Evolutionary conservation across 1,140 invertebrate genomes (phyloP).

Genomic region (Camponotus pennsylvanicus): DNA sequence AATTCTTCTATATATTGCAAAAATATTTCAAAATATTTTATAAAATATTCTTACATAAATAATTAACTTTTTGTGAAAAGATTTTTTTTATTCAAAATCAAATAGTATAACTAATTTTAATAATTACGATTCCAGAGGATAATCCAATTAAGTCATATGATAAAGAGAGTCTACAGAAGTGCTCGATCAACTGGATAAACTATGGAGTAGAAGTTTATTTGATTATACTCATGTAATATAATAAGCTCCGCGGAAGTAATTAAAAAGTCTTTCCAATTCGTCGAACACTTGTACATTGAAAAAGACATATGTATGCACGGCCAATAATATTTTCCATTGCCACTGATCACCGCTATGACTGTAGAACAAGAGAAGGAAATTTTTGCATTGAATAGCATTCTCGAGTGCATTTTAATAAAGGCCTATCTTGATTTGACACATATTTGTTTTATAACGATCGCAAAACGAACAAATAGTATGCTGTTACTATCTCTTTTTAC

Average conservation of each 20-base stretch:
- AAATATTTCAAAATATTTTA: not conserved
- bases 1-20: not conserved
- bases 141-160: conserved; percentile 48
- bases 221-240: conserved; percentile 30
- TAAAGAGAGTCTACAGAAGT: conserved; percentile 34
- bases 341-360: conserved; percentile 44
- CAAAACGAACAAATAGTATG: not conserved
- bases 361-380: conserved; percentile 32
- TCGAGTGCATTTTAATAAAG: conserved; percentile 2
- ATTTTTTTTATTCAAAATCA: not conserved
- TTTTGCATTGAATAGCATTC: not conserved
- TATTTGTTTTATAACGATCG: not conserved
- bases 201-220: conserved; percentile 23
- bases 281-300: not conserved
- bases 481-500: not conserved
- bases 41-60: not conserved
- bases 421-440: not conserved
- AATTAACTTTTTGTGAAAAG: not conserved
- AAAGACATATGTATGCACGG: conserved; percentile 14
- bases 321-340: conserved; percentile 25
- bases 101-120: conserved; percentile 11
- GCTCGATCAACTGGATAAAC: conserved; percentile 29
- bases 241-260: conserved; percentile 69
- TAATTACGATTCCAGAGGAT: not conserved
- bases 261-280: conserved; percentile 73